These are phyloP conservation scores for Chaitophorus viminalis DNA, from an alignment of 2,888 invertebrate genomes.

Conservation along the genomic window DNA sequence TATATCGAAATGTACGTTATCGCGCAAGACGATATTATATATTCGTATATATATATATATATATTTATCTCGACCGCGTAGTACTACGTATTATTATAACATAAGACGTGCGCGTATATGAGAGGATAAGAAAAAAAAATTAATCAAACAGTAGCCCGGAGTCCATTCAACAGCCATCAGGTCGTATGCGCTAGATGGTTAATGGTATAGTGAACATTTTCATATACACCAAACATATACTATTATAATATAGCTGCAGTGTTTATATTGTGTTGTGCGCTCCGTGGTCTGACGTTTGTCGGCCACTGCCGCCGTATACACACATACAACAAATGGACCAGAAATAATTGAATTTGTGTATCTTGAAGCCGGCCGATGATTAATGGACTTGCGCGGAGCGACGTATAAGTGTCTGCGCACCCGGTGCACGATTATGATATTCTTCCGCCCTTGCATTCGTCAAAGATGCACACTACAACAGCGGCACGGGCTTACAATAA, in stretches of 20 bases:
- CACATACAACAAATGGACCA: conserved; percentile 16
- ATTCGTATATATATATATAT: background rate
- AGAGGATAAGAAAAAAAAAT: conserved; percentile 1
- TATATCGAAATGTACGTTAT: background rate
- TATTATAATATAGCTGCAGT: too few species aligned
- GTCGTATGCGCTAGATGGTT: background rate
- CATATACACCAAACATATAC: background rate
- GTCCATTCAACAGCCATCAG: background rate
- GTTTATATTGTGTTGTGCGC: background rate
- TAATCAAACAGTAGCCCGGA: conserved; percentile 51
- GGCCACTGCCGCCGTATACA: too few species aligned
- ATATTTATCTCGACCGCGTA: too few species aligned
- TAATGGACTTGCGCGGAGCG: conserved; percentile 35
- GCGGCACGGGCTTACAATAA: background rate
- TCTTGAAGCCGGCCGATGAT: conserved; percentile 51
- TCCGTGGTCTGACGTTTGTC: conserved; percentile 42
- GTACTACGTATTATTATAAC: too few species aligned
- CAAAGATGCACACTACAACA: background rate
- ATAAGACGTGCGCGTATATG: too few species aligned
- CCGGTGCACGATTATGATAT: conserved; percentile 58
- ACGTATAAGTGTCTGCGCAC: conserved; percentile 29
- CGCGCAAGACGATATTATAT: background rate
- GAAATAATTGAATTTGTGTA: conserved; percentile 58
- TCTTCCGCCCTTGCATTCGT: conserved; percentile 33
- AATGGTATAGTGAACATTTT: conserved; percentile 32